phyloP scores from a whole-genome alignment of 2,113 vertebrate genomes.

The Xiphophorus maculatus region DNA sequence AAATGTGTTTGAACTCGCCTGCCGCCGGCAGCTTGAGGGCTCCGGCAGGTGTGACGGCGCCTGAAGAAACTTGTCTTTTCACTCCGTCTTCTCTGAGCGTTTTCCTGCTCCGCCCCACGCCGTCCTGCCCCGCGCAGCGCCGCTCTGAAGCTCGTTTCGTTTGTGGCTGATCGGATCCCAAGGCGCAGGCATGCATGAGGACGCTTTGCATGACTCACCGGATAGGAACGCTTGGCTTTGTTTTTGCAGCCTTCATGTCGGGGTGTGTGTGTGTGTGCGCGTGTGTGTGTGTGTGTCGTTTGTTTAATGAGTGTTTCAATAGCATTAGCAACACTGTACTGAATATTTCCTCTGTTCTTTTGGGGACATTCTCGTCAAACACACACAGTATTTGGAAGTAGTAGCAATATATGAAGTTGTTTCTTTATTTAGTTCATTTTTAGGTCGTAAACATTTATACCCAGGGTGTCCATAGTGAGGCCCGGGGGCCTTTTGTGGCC shows the following conservation, averaged over 20 bases:
- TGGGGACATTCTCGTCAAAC: conserved; percentile 11
- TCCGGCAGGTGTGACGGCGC: conserved; percentile 30
- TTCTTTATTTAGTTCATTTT: too few relatives aligned
- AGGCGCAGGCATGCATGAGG: conserved; percentile 48
- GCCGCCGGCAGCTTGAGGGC: conserved; percentile 7
- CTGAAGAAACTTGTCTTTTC: conserved; percentile 27
- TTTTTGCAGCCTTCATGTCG: conserved; percentile 51
- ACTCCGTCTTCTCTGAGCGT: background rate
- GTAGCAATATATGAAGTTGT: too few relatives aligned
- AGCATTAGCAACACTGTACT: conserved; percentile 38
- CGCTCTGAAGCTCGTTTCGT: conserved; percentile 23
- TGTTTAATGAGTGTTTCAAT: conserved; percentile 27
- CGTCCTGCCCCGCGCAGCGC: background rate
- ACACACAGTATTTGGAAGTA: conserved; percentile 20
- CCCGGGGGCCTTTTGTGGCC: too few relatives aligned
- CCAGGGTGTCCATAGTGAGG: too few relatives aligned
- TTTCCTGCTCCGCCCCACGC: background rate
- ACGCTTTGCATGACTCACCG: conserved; percentile 61
- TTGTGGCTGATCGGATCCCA: conserved; percentile 27
- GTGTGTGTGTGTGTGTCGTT: conserved; percentile 4
- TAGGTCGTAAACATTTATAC: too few relatives aligned
- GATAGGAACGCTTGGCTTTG: conserved; percentile 70
- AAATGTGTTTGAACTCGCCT: conserved; percentile 57
- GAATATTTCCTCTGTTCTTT: conserved; percentile 24
- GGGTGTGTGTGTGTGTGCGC: conserved; percentile 26